A percentile compares a stretch with the other conserved stretches of the same genome.
phyloP scores from a whole-genome alignment of 2,797 vertebrate species.

The Parauchenoglanis ngamensis region DNA sequence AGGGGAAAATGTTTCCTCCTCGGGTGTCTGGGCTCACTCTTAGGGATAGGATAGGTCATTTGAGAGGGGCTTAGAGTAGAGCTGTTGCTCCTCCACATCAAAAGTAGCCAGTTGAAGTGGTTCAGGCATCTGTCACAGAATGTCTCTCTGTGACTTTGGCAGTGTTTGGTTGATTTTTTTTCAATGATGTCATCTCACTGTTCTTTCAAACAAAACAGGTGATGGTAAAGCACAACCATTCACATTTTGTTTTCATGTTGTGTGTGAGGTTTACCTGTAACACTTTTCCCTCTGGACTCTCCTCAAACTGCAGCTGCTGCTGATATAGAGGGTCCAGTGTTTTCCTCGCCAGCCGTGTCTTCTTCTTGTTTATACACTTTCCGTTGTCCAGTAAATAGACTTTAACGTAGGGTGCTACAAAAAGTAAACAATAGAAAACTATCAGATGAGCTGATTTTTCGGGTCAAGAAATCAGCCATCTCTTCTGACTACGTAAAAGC shows the following conservation, averaged over 20 bases:
- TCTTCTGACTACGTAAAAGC: not conserved
- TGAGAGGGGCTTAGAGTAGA: too few relatives aligned
- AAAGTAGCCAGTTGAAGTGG: too few relatives aligned
- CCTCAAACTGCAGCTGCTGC: conserved; percentile 94
- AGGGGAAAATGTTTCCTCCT: too few relatives aligned
- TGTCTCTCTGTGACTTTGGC: too few relatives aligned
- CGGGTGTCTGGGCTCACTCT: too few relatives aligned
- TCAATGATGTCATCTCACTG: not conserved
- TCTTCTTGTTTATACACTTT: conserved; percentile 96
- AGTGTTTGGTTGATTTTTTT: not conserved
- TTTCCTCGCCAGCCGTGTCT: conserved; percentile 95
- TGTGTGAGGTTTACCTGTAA: conserved; percentile 75
- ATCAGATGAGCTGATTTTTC: not conserved
- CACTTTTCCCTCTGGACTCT: conserved; percentile 94
- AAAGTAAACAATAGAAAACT: not conserved
- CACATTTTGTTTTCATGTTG: too few relatives aligned
- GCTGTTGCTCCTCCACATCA: too few relatives aligned
- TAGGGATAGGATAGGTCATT: too few relatives aligned
- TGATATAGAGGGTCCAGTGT: conserved; percentile 96
- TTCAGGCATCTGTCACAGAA: too few relatives aligned
- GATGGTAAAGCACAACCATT: not conserved
- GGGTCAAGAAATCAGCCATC: not conserved
- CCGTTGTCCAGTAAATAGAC: conserved; percentile 97
- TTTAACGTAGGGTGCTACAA: conserved; percentile 92
- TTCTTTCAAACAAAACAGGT: not conserved